A percentile compares a stretch with the other conserved stretches of the same genome.
Conservation (phyloP, 2,888 invertebrate species). For the Eulithis prunata region DNA sequence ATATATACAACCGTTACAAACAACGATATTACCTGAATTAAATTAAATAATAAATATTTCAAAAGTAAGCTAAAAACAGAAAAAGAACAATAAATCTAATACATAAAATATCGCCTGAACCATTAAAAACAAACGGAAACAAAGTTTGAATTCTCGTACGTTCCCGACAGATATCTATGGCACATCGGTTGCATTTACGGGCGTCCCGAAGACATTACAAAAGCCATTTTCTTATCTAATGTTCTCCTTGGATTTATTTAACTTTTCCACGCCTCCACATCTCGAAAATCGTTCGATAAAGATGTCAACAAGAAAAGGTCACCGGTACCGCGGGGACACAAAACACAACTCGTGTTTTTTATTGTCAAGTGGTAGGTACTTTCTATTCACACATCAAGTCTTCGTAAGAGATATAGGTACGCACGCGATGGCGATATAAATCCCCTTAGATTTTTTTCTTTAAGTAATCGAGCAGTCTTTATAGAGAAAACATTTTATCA, state of each 20-base stretch:
- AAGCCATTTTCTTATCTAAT: slow-evolving; percentile 83
- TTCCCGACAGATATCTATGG: slow-evolving; percentile 72
- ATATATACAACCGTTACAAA: too few relatives aligned
- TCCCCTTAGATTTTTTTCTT: slow-evolving; percentile 19
- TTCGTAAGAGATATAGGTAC: slow-evolving; percentile 33
- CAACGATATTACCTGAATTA: too few relatives aligned
- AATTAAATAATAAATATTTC: not conserved
- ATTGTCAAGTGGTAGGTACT: slow-evolving; percentile 48
- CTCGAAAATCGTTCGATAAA: slow-evolving; percentile 79
- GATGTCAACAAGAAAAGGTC: slow-evolving; percentile 79
- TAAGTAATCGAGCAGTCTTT: slow-evolving; percentile 5
- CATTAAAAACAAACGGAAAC: slow-evolving; percentile 48
- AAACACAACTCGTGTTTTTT: slow-evolving; percentile 54
- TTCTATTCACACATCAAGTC: slow-evolving; percentile 44
- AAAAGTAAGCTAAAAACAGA: not conserved
- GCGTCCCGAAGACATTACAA: slow-evolving; percentile 82
- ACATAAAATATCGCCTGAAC: slow-evolving; percentile 31
- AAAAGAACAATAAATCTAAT: slow-evolving; percentile 9
- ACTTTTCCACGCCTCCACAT: slow-evolving; percentile 80
- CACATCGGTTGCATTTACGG: slow-evolving; percentile 81
- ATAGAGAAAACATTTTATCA: not conserved
- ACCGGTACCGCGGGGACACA: slow-evolving; percentile 58
- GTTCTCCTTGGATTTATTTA: slow-evolving; percentile 81
- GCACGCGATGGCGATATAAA: slow-evolving; percentile 28
- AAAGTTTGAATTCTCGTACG: slow-evolving; percentile 63